These are phyloP conservation scores for Zootermopsis nevadensis DNA, from an alignment of 2,888 invertebrate species.

Conservation along the genomic window DNA sequence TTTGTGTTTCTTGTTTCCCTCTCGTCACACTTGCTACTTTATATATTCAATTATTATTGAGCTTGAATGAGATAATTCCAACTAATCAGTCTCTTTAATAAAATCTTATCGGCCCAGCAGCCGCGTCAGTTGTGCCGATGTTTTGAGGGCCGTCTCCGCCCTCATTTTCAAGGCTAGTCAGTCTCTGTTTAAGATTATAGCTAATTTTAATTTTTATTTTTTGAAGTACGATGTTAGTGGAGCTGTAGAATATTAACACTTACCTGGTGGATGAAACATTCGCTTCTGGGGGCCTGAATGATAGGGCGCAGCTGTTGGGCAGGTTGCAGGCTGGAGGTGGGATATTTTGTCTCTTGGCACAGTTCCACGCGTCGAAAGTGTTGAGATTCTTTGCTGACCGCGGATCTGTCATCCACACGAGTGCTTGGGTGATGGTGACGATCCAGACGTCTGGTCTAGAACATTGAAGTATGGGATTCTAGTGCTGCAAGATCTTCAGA, in stretches of 20 bases:
- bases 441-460: slow-evolving; percentile 87
- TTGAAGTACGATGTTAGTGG: too few relatives aligned
- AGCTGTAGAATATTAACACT: neutral
- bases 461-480: slow-evolving; percentile 52
- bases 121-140: too few relatives aligned
- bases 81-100: too few relatives aligned
- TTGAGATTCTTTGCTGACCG: slow-evolving; percentile 74
- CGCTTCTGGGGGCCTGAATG: slow-evolving; percentile 79
- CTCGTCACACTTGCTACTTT: too few relatives aligned
- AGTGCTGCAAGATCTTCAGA: too few relatives aligned
- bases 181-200: neutral
- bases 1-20: too few relatives aligned
- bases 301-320: slow-evolving; percentile 84
- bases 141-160: too few relatives aligned
- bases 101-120: too few relatives aligned
- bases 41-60: too few relatives aligned
- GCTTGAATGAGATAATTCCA: neutral
- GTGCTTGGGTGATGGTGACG: slow-evolving; percentile 87
- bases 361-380: slow-evolving; percentile 85
- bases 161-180: too few relatives aligned
- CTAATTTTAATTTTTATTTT: too few relatives aligned
- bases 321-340: slow-evolving; percentile 83
- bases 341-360: slow-evolving; percentile 75
- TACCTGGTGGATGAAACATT: slow-evolving; percentile 81
- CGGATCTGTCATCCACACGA: slow-evolving; percentile 92